phyloP scores from a whole-genome alignment of 1,140 invertebrate genomes.

The Papilio xuthus region DNA sequence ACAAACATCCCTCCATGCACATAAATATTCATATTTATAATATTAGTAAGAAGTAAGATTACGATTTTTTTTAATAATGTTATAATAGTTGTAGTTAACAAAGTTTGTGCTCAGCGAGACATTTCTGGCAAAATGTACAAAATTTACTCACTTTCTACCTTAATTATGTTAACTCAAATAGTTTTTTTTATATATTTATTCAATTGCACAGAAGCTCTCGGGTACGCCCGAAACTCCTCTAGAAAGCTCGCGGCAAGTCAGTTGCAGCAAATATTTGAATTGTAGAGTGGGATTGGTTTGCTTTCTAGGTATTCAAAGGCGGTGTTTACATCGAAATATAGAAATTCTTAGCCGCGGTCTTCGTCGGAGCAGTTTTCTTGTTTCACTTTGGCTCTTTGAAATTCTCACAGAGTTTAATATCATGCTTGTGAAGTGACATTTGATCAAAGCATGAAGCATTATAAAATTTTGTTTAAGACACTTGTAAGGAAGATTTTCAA shows the following conservation, averaged over 20 bases:
- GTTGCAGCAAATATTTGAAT: constrained; percentile 77
- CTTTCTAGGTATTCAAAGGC: constrained; percentile 69
- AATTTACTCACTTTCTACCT: constrained; percentile 38
- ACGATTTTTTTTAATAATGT: no score
- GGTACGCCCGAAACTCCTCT: constrained; percentile 60
- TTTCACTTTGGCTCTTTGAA: constrained; percentile 43
- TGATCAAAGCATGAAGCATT: neutral
- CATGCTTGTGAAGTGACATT: neutral
- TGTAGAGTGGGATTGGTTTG: constrained; percentile 77
- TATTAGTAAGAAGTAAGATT: no score
- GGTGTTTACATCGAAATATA: constrained; percentile 74
- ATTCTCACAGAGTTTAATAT: constrained; percentile 36
- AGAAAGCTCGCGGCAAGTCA: constrained; percentile 72
- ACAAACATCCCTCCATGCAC: no score
- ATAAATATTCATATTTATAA: no score
- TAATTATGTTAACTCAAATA: constrained; percentile 44
- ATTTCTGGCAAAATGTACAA: constrained; percentile 22
- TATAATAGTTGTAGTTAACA: no score
- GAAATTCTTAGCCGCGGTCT: constrained; percentile 61
- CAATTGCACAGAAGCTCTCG: constrained; percentile 51
- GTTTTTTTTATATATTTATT: constrained; percentile 54
- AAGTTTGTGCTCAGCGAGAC: neutral
- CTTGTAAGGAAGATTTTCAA: neutral
- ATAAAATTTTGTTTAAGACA: neutral
- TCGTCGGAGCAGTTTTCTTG: constrained; percentile 42